Evolutionary conservation across 2,113 vertebrate species (phyloP), one percentile per base, ranked within the genome.

Genomic region (Thunnus thynnus): DNA sequence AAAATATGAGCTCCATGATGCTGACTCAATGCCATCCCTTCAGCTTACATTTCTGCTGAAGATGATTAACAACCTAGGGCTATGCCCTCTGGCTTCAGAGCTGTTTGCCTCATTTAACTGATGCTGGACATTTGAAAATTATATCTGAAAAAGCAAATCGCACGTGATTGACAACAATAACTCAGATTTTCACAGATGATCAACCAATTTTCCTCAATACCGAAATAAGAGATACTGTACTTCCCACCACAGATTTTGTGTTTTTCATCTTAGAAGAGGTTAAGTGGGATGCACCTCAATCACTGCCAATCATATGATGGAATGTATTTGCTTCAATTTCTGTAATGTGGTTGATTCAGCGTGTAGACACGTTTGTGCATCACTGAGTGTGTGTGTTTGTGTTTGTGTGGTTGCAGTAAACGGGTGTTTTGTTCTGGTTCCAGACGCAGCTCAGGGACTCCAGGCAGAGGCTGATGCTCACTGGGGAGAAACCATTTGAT

Each of bases 401-500:
- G 69, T 25, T 17, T 70, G 51, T 60, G 51, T 57, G 30, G 75
- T 60, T 70, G 13, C 22, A 47, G 48, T 66, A 63, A 68, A 55
- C 1, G 12, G 4, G 10, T 41, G 27, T 80, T 84, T 73, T 82
- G 54, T 78, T 82, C 61, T 64, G 41, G 36, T 79, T 86, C 48
- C 65, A 71, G 62, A 57, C 54, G 60, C 72, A 66, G 44, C 54
- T 46, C 32, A 20, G 27, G 56, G 76, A 69, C 46, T 30, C n/a
- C 58, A 41, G 50, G 10, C 54, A 71, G 56, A 66, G 27, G 57
- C 58, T 5, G 9, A 20, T 25, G 16, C 27, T 41, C 57, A 51
- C 51, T 47, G 51, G 67, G 69, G 50, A 82, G 41, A 84, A 71
- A 46, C 63, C 51, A 58, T 83, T 72, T 79, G 58, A 78, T 76